Evolutionary conservation across 2,113 vertebrate species (phyloP).

Genomic region (Pan paniscus): DNA sequence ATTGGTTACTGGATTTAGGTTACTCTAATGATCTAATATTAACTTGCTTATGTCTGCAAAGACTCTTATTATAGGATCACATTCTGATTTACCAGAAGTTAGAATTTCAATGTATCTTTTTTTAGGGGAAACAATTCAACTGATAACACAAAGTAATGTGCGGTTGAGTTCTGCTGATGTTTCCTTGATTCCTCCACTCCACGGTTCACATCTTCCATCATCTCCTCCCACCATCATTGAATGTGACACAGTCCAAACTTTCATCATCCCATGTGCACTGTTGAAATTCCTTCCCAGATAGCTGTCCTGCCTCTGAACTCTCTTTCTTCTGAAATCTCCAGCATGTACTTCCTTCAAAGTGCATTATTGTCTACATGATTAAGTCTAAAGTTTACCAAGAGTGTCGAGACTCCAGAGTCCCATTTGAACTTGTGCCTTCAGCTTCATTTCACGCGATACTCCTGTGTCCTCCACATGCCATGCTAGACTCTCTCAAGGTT

Average conservation of each 20-base stretch:
- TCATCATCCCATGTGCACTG: not conserved
- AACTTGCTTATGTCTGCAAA: not conserved
- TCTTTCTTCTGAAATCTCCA: not conserved
- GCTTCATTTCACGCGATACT: not conserved
- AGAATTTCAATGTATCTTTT: not conserved
- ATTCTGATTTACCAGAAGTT: not conserved
- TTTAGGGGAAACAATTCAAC: not conserved
- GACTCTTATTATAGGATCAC: not conserved
- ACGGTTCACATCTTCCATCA: not conserved
- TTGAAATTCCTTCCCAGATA: not conserved
- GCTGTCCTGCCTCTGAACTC: not conserved
- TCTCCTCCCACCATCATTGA: not conserved
- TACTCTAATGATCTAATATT: not conserved
- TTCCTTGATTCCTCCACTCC: not conserved
- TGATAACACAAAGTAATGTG: too few species aligned
- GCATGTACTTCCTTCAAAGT: not conserved
- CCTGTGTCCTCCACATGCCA: not conserved
- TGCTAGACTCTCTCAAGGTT: not conserved
- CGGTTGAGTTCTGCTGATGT: not conserved
- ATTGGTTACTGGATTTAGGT: not conserved
- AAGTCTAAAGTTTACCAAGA: not conserved
- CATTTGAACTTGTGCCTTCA: not conserved
- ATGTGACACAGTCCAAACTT: not conserved
- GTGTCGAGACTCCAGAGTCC: fast-evolving
- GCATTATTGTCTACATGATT: not conserved